These are phyloP conservation scores for Drosophila multiciliata DNA, from an alignment of 2,888 invertebrate species.

Conservation along the genomic window DNA sequence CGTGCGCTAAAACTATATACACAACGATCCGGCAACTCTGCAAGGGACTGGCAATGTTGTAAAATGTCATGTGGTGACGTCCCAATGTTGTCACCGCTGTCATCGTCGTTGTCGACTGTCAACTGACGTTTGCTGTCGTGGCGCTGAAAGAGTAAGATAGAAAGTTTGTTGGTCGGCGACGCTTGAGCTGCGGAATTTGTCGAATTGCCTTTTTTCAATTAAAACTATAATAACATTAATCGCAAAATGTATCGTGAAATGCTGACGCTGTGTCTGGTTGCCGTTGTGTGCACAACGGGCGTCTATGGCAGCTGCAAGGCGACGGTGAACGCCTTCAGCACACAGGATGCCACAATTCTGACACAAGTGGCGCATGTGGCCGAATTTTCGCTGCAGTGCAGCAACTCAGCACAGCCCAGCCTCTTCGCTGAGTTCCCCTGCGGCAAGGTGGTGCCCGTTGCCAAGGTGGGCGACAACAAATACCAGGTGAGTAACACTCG, in stretches of 20 bases:
- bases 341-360: constrained; percentile 96
- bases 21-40: constrained; percentile 9
- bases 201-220: constrained; percentile 14
- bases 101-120: constrained; percentile 51
- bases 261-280: constrained; percentile 65
- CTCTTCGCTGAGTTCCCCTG: constrained; percentile 94
- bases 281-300: constrained; percentile 56
- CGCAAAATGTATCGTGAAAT: constrained; percentile 72
- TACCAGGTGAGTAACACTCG: constrained; percentile 89
- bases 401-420: constrained; percentile 89
- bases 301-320: constrained; percentile 87
- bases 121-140: constrained; percentile 75
- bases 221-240: constrained; percentile 16
- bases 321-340: constrained; percentile 93
- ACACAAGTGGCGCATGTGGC: constrained; percentile 95
- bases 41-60: constrained; percentile 1
- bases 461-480: constrained; percentile 90
- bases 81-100: constrained; percentile 4
- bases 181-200: constrained; percentile 8
- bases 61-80: constrained; percentile 33
- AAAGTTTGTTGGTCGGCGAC: constrained; percentile 45
- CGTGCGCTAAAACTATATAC: background rate
- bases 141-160: constrained; percentile 68
- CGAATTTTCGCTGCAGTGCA: constrained; percentile 94
- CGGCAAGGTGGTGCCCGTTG: constrained; percentile 93